Conservation (phyloP, 2,888 invertebrate species). For the Sesia bembeciformis region DNA sequence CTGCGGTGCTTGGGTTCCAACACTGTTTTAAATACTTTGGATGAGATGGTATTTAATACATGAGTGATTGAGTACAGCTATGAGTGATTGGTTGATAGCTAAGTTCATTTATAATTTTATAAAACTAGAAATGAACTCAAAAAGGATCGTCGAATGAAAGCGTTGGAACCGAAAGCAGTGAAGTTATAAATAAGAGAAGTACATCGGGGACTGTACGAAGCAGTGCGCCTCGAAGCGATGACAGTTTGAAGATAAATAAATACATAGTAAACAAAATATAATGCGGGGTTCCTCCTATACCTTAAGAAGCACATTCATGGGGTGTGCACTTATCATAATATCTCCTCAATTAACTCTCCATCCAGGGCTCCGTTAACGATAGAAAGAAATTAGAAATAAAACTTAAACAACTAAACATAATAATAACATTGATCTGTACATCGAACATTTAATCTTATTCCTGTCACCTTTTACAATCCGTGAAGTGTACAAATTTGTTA, state of each 20-base stretch:
- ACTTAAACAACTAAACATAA: conserved; percentile 24
- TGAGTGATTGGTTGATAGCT: too few relatives aligned
- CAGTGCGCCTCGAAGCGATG: conserved; percentile 66
- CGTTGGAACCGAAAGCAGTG: conserved; percentile 40
- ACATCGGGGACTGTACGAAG: conserved; percentile 51
- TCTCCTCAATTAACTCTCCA: conserved; percentile 36
- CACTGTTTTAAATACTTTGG: not conserved
- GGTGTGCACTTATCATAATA: conserved; percentile 58
- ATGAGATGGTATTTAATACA: too few relatives aligned
- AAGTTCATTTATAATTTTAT: too few relatives aligned
- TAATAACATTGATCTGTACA: conserved; percentile 25
- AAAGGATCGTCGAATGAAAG: conserved; percentile 44
- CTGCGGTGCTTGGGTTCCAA: conserved; percentile 18
- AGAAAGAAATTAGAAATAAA: not conserved
- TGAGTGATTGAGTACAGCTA: too few relatives aligned
- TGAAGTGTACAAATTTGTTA: conserved; percentile 4
- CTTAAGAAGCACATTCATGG: conserved; percentile 72
- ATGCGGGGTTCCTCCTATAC: conserved; percentile 56
- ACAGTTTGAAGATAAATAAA: conserved; percentile 47
- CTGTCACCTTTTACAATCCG: conserved; percentile 13
- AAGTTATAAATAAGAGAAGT: conserved; percentile 40
- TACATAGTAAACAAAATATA: conserved; percentile 32
- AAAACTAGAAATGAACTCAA: conserved; percentile 4
- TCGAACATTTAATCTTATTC: conserved; percentile 39
- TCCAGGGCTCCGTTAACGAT: conserved; percentile 59